Conservation (phyloP, 2,113 vertebrate genomes). For the Tachysurus fulvidraco region DNA sequence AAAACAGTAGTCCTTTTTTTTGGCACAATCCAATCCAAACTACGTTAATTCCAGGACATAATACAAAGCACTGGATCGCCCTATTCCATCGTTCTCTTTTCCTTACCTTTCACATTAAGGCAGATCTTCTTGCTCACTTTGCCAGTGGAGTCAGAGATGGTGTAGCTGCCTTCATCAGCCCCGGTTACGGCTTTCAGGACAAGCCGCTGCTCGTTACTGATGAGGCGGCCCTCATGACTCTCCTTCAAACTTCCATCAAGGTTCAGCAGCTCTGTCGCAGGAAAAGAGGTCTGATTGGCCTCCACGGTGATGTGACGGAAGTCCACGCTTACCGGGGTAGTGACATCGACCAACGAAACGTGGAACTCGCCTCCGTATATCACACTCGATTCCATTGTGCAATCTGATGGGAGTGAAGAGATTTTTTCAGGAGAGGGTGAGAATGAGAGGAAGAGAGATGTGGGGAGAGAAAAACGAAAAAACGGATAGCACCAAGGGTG, state of each 20-base stretch:
- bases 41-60: neutral
- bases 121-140: constrained; percentile 66
- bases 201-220: constrained; percentile 43
- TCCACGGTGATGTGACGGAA: constrained; percentile 66
- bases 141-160: constrained; percentile 58
- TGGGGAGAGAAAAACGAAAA: neutral
- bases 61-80: neutral
- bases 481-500: constrained; percentile 30
- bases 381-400: constrained; percentile 62
- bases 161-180: constrained; percentile 74
- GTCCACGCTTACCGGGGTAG: constrained; percentile 62
- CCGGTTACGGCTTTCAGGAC: constrained; percentile 61
- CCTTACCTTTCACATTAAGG: constrained; percentile 75
- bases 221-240: constrained; percentile 63
- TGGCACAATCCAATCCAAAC: neutral
- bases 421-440: neutral
- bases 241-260: constrained; percentile 11
- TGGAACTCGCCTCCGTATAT: constrained; percentile 67
- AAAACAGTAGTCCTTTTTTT: neutral
- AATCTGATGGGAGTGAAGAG: constrained; percentile 62
- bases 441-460: neutral
- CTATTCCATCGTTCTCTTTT: neutral
- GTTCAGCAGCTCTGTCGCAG: constrained; percentile 62
- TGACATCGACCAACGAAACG: constrained; percentile 54
- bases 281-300: constrained; percentile 69